These are phyloP conservation scores for Myripristis murdjan DNA, from an alignment of 2,797 vertebrate species.

Conservation along the genomic window DNA sequence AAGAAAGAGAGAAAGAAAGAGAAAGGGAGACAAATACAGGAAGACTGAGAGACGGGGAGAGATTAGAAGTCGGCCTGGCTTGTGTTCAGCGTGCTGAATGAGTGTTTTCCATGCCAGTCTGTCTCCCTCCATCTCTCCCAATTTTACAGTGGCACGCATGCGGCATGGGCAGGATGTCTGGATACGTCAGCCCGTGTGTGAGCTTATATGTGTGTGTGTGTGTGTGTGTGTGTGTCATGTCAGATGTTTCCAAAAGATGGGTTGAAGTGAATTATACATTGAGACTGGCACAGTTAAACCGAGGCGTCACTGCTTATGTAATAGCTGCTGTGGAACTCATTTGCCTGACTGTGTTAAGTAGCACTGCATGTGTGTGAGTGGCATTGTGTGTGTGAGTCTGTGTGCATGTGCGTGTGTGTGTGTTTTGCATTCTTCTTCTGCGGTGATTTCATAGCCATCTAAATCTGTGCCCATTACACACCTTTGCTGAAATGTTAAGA, in stretches of 20 bases:
- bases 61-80: slow-evolving; percentile 75
- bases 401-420: slow-evolving; percentile 1
- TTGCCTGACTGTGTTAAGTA: slow-evolving; percentile 67
- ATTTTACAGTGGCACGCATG: slow-evolving; percentile 53
- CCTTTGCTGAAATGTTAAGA: slow-evolving; percentile 27
- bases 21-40: slow-evolving; percentile 52
- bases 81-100: slow-evolving; percentile 77
- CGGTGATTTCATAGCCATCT: too few relatives aligned
- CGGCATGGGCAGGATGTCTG: slow-evolving; percentile 59
- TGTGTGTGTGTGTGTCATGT: slow-evolving; percentile 49
- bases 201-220: slow-evolving; percentile 12
- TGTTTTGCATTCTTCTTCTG: slow-evolving; percentile 28
- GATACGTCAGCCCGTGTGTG: slow-evolving; percentile 64
- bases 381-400: slow-evolving; percentile 26
- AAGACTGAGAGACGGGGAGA: slow-evolving; percentile 40
- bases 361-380: slow-evolving; percentile 41
- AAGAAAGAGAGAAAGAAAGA: slow-evolving; percentile 46
- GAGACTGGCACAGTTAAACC: slow-evolving; percentile 75
- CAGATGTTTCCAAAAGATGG: slow-evolving; percentile 73
- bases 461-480: slow-evolving; percentile 31
- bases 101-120: slow-evolving; percentile 70
- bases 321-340: slow-evolving; percentile 81
- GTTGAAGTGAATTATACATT: slow-evolving; percentile 80
- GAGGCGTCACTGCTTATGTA: slow-evolving; percentile 81
- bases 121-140: slow-evolving; percentile 46